Evolutionary conservation across 2,113 vertebrate genomes (phyloP).

Genomic region (Atrichornis clamosus): DNA sequence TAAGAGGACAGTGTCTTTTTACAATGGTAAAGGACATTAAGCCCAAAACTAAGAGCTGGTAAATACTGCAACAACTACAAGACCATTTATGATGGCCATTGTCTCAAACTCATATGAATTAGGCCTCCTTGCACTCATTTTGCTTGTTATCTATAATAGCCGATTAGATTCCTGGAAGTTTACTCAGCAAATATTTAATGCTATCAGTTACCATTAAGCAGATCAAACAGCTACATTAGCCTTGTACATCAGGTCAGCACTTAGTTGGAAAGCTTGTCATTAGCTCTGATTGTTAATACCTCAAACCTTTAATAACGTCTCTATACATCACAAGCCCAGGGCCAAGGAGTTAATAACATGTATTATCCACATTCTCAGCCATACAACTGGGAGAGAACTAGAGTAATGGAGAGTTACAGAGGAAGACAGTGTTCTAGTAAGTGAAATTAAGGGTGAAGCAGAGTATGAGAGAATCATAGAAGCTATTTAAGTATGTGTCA

Average conservation of each 20-base stretch:
- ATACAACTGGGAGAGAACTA: neutral
- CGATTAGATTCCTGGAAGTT: neutral
- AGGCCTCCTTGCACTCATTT: neutral
- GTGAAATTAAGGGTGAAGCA: neutral
- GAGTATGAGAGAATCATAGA: neutral
- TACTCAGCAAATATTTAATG: slow-evolving; percentile 34
- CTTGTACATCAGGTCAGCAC: neutral
- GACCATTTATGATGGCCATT: neutral
- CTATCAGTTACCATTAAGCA: neutral
- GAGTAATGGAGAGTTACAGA: neutral
- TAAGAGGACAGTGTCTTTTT: neutral
- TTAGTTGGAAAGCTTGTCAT: neutral
- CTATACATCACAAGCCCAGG: neutral
- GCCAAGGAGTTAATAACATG: neutral
- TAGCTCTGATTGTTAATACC: neutral
- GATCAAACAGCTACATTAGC: slow-evolving; percentile 9
- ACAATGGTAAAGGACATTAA: neutral
- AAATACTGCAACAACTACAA: neutral
- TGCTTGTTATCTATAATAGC: neutral
- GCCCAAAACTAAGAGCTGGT: neutral
- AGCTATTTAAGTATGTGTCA: rapidly evolving
- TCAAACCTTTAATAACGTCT: neutral
- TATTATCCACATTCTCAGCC: neutral
- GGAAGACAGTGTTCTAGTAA: neutral
- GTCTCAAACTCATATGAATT: neutral